Evolutionary conservation across 2,797 vertebrate species (phyloP), one percentile per base, ranked within the genome.

Genomic region (Atherinosoma microstoma): DNA sequence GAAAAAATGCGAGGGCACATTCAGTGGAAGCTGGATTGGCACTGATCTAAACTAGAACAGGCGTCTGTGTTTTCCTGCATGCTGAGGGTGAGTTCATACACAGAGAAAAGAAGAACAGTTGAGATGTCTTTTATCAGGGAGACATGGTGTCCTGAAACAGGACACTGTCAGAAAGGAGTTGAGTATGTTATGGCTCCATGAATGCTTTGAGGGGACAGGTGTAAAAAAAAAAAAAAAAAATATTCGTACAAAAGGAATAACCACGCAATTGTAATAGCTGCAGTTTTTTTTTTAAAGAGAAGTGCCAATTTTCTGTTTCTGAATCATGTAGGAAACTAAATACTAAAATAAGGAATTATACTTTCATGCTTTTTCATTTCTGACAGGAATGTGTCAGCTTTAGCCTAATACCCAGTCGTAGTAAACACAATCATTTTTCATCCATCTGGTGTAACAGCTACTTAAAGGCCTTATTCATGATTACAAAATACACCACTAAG

Each of bases 151-250:
- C 75, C 89, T 85, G 76, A 73, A 87, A 87, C 69, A 71, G 34
- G 83, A 89, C 83, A 59, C 77, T 56, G 75, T 69, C 58, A 56
- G 58, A 70, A 67, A 78, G 73, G 27, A 67, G 56, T 45, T 15
- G 20, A 75, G 32, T 53, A 63, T 85, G 77, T 90, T 89, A 73
- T 86, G 84, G 72, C 75, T 85, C 73, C 67, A 64, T 1, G 0
- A 42, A 56, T 0, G 35, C 76, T 84, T 78, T 88, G 62, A 88
- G 67, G 59, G 70, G 70, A 70, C 73, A 80, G 78, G 80, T 84
- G 73, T 75, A 29, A 65, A 40, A 73, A 35, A 35, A 35, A 7
- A 35, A 10, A 35, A 32, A 47, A 47, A 47, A 47, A n/a, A 20
- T 1, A 1, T 9, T 22, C 10, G 2, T 59, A 61, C 38, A 61